These are phyloP conservation scores for Megastigmus dorsalis DNA, from an alignment of 2,888 invertebrate species.

Conservation along the genomic window DNA sequence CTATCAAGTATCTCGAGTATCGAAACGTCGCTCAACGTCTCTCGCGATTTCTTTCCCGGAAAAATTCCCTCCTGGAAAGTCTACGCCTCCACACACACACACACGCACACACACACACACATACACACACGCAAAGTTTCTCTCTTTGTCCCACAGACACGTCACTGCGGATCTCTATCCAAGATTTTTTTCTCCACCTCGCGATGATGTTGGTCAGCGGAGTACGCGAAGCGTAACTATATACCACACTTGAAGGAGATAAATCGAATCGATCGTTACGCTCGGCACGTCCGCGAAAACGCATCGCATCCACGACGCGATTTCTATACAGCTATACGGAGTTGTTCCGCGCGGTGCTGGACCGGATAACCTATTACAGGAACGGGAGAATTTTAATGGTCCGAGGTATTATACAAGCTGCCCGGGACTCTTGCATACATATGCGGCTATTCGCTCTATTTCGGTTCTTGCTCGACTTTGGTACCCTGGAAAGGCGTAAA, in stretches of 20 bases:
- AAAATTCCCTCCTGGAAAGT: conserved; percentile 12
- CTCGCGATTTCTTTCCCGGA: conserved; percentile 36
- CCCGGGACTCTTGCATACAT: no score
- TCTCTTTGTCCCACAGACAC: no score
- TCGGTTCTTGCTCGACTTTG: no score
- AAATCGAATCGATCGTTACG: conserved; percentile 42
- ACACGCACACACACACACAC: not conserved
- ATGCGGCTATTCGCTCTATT: no score
- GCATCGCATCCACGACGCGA: conserved; percentile 19
- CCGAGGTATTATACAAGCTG: conserved; percentile 16
- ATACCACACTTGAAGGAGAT: not conserved
- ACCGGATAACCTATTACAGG: conserved; percentile 30
- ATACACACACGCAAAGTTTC: no score
- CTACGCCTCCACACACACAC: not conserved
- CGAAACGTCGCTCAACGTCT: not conserved
- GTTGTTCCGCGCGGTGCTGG: no score
- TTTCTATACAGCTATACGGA: no score
- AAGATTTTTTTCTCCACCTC: no score
- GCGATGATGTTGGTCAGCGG: no score
- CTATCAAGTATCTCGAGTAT: no score
- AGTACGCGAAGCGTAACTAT: not conserved
- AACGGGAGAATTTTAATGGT: conserved; percentile 17
- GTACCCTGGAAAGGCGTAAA: no score
- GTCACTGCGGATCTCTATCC: no score
- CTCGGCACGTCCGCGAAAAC: conserved; percentile 13